Conservation (phyloP, 2,113 vertebrate species). For the Indicator indicator region DNA sequence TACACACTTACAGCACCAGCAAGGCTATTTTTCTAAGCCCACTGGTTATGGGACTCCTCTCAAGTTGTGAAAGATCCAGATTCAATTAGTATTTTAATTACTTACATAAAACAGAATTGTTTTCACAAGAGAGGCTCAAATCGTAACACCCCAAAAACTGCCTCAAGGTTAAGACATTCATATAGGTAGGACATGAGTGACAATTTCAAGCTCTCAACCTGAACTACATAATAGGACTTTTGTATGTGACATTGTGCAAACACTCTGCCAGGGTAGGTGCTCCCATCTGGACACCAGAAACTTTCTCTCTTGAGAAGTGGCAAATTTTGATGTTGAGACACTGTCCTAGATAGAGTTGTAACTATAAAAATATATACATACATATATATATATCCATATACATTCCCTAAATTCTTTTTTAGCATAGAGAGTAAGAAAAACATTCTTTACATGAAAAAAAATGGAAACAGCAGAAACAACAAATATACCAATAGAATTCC, state of each 20-base stretch:
- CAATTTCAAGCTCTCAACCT: background rate
- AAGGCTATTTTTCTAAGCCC: conserved; percentile 20
- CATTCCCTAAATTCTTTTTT: background rate
- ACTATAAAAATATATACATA: background rate
- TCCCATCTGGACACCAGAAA: background rate
- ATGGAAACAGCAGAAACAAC: background rate
- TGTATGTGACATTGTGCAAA: background rate
- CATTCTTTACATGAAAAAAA: background rate
- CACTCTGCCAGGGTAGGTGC: background rate
- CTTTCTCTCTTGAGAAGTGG: background rate
- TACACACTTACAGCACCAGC: conserved; percentile 33
- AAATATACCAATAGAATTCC: background rate
- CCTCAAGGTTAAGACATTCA: conserved; percentile 52
- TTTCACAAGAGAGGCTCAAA: background rate
- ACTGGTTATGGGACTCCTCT: conserved; percentile 16
- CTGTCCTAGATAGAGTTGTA: background rate
- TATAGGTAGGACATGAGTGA: conserved; percentile 1
- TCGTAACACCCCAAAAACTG: background rate
- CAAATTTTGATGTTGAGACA: background rate
- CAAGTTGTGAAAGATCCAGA: conserved; percentile 33
- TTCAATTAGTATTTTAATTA: conserved; percentile 70
- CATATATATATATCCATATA: background rate
- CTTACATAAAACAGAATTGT: conserved; percentile 46
- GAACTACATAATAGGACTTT: background rate
- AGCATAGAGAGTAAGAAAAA: background rate